Evolutionary conservation across 1,140 invertebrate species (phyloP).

Genomic region (Coptotermes formosanus): DNA sequence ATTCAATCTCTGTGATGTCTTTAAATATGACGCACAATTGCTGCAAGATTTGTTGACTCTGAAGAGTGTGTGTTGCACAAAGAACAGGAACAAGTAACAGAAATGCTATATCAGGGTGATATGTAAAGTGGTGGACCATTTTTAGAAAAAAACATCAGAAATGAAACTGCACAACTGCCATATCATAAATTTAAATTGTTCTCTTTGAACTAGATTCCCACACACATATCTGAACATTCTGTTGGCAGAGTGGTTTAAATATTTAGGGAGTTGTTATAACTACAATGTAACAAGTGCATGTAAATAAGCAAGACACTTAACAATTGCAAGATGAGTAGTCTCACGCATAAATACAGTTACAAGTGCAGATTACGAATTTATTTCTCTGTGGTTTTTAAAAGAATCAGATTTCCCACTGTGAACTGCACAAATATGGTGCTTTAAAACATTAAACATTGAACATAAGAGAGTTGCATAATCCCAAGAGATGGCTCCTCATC

Average conservation of each 20-base stretch:
- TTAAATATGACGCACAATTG: background rate
- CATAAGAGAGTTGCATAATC: background rate
- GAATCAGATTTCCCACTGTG: background rate
- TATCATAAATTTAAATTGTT: constrained; percentile 1
- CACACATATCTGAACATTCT: background rate
- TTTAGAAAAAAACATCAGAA: background rate
- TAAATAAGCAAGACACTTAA: constrained; percentile 9
- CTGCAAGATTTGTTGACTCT: background rate
- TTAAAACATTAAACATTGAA: background rate
- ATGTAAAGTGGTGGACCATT: background rate
- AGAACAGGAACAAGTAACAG: background rate
- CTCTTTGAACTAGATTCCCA: background rate
- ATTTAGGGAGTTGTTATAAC: background rate
- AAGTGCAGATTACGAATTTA: background rate
- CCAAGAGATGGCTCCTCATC: background rate
- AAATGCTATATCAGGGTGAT: background rate
- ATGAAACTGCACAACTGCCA: constrained; percentile 7
- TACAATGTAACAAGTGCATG: background rate
- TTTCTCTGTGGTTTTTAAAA: background rate
- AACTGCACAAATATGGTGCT: constrained; percentile 5
- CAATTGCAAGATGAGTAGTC: background rate
- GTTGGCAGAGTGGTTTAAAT: constrained; percentile 11
- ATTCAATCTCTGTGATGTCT: constrained; percentile 7
- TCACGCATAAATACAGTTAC: background rate
- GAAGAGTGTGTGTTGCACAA: background rate